These are phyloP conservation scores for Smittia sp. DNA, from an alignment of 2,888 invertebrate genomes.

Conservation along the genomic window DNA sequence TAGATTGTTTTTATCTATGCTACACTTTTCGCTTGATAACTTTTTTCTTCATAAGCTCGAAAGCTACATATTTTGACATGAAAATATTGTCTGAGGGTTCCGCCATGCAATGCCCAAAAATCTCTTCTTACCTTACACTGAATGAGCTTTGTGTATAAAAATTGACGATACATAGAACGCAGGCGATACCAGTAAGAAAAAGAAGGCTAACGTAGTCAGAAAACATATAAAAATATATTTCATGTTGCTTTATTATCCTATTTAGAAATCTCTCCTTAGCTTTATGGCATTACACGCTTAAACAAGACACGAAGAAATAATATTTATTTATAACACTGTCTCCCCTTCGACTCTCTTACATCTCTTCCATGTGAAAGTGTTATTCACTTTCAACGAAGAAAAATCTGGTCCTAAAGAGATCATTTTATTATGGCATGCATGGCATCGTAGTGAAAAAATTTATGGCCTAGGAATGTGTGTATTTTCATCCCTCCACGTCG, in stretches of 20 bases:
- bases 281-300: conserved; percentile 40
- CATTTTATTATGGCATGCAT: conserved; percentile 11
- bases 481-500: neutral
- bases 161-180: neutral
- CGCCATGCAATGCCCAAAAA: neutral
- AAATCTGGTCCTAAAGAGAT: neutral
- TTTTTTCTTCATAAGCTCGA: conserved; percentile 8
- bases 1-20: neutral
- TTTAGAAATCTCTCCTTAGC: conserved; percentile 39
- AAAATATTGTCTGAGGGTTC: conserved; percentile 28
- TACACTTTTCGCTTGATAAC: neutral
- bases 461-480: neutral
- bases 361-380: neutral
- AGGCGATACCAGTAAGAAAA: neutral
- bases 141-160: neutral
- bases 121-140: neutral
- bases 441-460: neutral
- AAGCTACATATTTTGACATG: conserved; percentile 33
- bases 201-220: neutral
- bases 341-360: neutral
- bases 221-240: conserved; percentile 38
- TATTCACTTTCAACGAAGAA: neutral
- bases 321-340: conserved; percentile 38
- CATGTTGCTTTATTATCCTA: conserved; percentile 36
- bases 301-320: conserved; percentile 37